Percentiles rank a stretch among this genome's conserved stretches.
Conservation (phyloP, 1,140 invertebrate species). For the Pollicipes pollicipes region DNA sequence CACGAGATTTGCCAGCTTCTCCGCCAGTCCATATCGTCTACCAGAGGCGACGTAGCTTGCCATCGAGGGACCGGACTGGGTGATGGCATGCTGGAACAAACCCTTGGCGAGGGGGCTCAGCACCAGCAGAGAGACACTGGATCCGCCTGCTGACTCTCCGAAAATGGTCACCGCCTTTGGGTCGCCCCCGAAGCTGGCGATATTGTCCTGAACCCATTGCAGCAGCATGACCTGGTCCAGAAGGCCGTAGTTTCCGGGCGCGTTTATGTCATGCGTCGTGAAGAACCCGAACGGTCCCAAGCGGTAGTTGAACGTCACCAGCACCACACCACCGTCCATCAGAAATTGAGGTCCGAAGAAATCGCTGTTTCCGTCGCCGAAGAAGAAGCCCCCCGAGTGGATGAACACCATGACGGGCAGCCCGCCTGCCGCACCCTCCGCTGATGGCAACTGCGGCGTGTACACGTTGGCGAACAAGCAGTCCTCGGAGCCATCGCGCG, state of each 20-base stretch:
- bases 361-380: conserved; percentile 13
- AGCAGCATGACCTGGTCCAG: conserved; percentile 42
- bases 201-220: conserved; percentile 39
- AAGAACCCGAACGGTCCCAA: conserved; percentile 28
- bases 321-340: conserved; percentile 29
- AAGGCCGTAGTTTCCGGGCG: conserved; percentile 41
- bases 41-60: no score
- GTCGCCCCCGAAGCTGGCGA: no score
- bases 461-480: no score
- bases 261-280: conserved; percentile 34
- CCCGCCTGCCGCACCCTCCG: no score
- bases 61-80: conserved; percentile 17
- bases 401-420: conserved; percentile 26
- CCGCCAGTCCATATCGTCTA: no score
- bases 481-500: conserved; percentile 56
- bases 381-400: conserved; percentile 19
- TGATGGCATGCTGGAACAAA: conserved; percentile 15
- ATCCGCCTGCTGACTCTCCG: conserved; percentile 35
- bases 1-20: no score
- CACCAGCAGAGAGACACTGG: conserved; percentile 33
- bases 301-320: no score
- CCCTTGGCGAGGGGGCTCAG: conserved; percentile 28
- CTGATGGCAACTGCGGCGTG: conserved; percentile 13
- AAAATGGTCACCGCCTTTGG: conserved; percentile 32
- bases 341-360: conserved; percentile 20